Evolutionary conservation across 2,888 invertebrate genomes (phyloP), one percentile per base, ranked within the genome.

Genomic region (Hirtodrosophila histrioides): DNA sequence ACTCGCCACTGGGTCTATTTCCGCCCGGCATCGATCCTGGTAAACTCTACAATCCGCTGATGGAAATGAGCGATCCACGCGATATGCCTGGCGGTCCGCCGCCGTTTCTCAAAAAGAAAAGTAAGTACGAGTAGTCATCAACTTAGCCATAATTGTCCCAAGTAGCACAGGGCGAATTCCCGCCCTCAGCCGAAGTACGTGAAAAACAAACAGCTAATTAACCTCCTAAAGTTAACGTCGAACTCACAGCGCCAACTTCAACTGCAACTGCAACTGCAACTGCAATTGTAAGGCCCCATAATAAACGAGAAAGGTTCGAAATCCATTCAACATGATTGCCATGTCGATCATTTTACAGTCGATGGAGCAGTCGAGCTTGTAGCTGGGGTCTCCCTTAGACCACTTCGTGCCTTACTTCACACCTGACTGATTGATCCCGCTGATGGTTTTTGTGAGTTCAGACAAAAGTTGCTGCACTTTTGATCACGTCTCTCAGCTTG

Each of bases 91-190:
- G 94, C 69, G 95, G 95, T 84, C 93, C 94, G 71, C 94, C 94
- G 88, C 94, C 94, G 78, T 94, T 93, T 86, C 94, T 95, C 81
- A 96, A 96, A 93, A 95, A 95, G 93, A 96, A 96, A 94, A 95
- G 96, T 96, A 31, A 31, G 31, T 31, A 31, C 31, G 93, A 94
- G 95, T 94, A 83, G 29, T 49, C 45, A 49, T 57, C 40, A 27
- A 40, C 50, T 39, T 33, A 27, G 27, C 31, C 39, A 31, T 31
- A 31, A 31, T 31, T 31, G 31, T 31, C 7, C 3, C 31, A 31
- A 31, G 31, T 31, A 31, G 31, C 9, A 31, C 5, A 27, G 3
- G 6, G 27, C 27, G 4, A 9, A 6, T 27, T 6, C 6, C 9
- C 35, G 17, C 10, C 29, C 11, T 4, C 17, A 44, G n/a, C 44